A percentile compares a stretch with the other conserved stretches of the same genome.
These are phyloP conservation scores for Lacerta agilis DNA, from an alignment of 2,797 vertebrate species.

Conservation along the genomic window DNA sequence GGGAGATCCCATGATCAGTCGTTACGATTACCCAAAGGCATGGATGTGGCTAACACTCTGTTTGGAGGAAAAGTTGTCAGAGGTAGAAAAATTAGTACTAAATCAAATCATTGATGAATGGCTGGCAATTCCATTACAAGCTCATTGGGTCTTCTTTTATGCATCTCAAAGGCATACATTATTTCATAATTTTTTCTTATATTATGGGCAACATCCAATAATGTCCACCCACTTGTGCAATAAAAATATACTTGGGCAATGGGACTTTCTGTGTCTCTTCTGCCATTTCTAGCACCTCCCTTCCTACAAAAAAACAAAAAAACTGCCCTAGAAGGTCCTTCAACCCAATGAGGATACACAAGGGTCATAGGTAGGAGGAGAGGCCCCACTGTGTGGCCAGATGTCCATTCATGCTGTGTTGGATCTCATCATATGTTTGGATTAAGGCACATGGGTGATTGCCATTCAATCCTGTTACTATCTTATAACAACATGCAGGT, in stretches of 20 bases:
- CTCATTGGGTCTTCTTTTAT: not conserved
- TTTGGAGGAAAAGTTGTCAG: slow-evolving; percentile 79
- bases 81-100: slow-evolving; percentile 74
- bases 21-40: slow-evolving; percentile 76
- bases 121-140: not conserved
- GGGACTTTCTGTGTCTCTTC: too few relatives aligned
- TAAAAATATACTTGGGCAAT: too few relatives aligned
- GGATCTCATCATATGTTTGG: not conserved
- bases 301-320: too few relatives aligned
- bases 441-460: not conserved
- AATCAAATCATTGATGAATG: not conserved
- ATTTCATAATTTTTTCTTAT: not conserved
- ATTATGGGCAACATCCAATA: not conserved
- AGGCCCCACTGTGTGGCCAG: not conserved
- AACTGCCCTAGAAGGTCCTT: too few relatives aligned
- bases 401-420: too few relatives aligned
- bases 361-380: not conserved
- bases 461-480: not conserved
- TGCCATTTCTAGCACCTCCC: too few relatives aligned
- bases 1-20: slow-evolving; percentile 80
- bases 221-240: too few relatives aligned
- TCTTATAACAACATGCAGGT: not conserved
- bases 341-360: too few relatives aligned
- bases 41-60: slow-evolving; percentile 75
- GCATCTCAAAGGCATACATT: not conserved